These are phyloP conservation scores for Okamejei kenojei DNA, from an alignment of 2,797 vertebrate species.

Conservation along the genomic window DNA sequence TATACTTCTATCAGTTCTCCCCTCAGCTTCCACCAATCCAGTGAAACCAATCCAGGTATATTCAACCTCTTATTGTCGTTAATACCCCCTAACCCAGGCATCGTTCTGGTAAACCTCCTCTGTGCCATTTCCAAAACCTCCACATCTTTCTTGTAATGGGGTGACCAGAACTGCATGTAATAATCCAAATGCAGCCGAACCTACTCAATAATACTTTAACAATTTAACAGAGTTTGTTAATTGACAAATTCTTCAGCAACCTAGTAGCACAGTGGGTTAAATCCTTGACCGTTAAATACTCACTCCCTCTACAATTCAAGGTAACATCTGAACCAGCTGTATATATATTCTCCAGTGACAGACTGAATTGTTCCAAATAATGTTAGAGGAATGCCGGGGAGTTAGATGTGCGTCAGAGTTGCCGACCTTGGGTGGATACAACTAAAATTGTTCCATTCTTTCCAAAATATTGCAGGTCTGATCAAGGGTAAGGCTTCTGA, in stretches of 20 bases:
- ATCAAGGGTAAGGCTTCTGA: slow-evolving; percentile 30
- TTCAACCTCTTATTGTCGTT: no score
- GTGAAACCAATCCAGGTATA: no score
- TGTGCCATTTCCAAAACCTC: no score
- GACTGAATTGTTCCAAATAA: slow-evolving; percentile 33
- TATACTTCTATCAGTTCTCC: no score
- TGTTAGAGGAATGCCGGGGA: slow-evolving; percentile 23
- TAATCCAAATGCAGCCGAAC: no score
- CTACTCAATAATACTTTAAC: no score
- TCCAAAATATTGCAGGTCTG: slow-evolving; percentile 34
- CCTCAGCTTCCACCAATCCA: no score
- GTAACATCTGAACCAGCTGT: slow-evolving; percentile 33
- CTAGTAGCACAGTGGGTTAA: slow-evolving; percentile 11
- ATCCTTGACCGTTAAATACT: slow-evolving; percentile 12
- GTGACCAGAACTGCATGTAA: no score
- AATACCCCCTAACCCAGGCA: no score
- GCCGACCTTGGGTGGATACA: slow-evolving; percentile 36
- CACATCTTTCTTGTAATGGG: no score
- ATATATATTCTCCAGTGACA: slow-evolving; percentile 23
- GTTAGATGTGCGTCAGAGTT: slow-evolving; percentile 24
- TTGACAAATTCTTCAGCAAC: neutral
- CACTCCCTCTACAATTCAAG: slow-evolving; percentile 32
- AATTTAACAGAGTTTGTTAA: neutral
- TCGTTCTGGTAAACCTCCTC: no score
- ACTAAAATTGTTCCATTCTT: slow-evolving; percentile 32